Base-by-base conservation (phyloP, 2,113 vertebrate species). In the Passer montanus region DNA sequence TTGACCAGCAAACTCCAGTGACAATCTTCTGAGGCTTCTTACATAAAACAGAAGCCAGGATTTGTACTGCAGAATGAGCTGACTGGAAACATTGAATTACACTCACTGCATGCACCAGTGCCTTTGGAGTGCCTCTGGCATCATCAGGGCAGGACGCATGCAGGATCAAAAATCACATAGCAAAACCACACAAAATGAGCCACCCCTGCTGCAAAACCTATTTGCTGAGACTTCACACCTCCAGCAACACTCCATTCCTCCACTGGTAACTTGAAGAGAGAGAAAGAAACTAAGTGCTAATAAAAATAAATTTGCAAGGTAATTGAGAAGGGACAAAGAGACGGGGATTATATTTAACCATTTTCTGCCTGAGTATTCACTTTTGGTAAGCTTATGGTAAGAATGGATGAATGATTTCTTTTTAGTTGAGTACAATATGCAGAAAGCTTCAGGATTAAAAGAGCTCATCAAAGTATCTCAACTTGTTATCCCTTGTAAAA, bases 121-220 rank as follows among this genome's bases (percentile, higher is more conserved):
- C 56, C 44, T 64, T 50, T 5, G 1, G 15, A 62, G 23, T 23
- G 74, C 39, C 47, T 78, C 26, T 73, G 69, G 66, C 41, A 84
- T 20, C 33, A 16, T 2, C 43, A 22, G 24, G 66, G 24, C 55
- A 53, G 46, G 13, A 41, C 41, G 46, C 50, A 52, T 0, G 0
- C 44, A 33, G 44, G 46, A 88, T n/a, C 60, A 78, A 66, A 83
- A 83, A 59, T 15, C 58, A 53, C 7, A 30, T 11, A 44, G 46
- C n/a, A 82, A 49, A 66, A 39, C 0, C 1, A 53, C 47, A 67
- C 15, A 24, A 46, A 50, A 68, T 35, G 8, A 92, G 66, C 44
- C 37, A 62, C 6, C 21, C 3, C 1, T 1, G 3, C 78, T 74
- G 82, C 55, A 77, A 87, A 84, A 31, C 5, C 0, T 28, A 27